Percentiles rank a stretch among this genome's conserved stretches.
These are phyloP conservation scores for Ceratotherium simum DNA, from an alignment of 2,113 vertebrate species.

Conservation along the genomic window DNA sequence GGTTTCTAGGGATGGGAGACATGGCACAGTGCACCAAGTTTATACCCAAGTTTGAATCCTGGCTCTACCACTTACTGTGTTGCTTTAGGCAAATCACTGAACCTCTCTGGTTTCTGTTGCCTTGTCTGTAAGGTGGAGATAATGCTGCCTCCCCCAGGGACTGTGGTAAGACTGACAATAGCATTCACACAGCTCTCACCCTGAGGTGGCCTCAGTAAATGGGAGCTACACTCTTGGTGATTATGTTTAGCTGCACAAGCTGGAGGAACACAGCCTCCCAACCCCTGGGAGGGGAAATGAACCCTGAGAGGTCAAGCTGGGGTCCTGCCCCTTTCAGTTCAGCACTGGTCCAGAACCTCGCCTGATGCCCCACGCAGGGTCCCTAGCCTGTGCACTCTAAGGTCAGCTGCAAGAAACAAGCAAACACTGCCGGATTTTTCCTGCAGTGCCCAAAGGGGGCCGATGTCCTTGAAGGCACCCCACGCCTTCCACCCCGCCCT, in stretches of 20 bases:
- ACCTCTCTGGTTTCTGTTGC: not conserved
- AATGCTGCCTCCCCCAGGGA: not conserved
- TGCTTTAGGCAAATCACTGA: not conserved
- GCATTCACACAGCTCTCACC: not conserved
- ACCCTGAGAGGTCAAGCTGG: not conserved
- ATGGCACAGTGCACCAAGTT: not conserved
- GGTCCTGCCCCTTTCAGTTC: not conserved
- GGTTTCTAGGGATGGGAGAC: not conserved
- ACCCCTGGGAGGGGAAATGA: not conserved
- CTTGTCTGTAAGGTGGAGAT: not conserved
- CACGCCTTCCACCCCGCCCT: not conserved
- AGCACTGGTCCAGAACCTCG: not conserved
- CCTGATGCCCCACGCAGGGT: not conserved
- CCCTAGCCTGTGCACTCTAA: not conserved
- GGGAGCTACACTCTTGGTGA: not conserved
- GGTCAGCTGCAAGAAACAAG: not conserved
- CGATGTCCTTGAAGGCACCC: not conserved
- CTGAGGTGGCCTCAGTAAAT: not conserved
- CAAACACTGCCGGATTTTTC: fast-evolving
- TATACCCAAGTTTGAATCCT: not conserved
- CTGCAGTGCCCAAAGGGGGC: not conserved
- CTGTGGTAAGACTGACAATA: not conserved
- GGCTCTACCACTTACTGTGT: not conserved
- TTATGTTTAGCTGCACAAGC: no score
- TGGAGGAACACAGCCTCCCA: not conserved